Base-by-base conservation (phyloP, 1,140 invertebrate species). In the Pseudomyrmex concolor region DNA sequence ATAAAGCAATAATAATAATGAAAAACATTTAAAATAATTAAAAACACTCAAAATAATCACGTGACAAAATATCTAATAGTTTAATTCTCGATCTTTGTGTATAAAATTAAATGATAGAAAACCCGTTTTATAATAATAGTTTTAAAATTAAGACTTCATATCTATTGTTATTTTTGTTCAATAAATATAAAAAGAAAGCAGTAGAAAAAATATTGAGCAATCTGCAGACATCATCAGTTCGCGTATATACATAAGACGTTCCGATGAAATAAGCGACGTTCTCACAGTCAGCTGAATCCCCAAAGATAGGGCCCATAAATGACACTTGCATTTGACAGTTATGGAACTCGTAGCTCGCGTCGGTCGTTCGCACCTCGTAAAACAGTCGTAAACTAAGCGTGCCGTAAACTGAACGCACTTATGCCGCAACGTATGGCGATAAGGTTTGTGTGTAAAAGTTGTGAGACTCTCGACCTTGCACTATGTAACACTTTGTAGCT, bases 281-380 rank as follows among this genome's bases (percentile, higher is more conserved):
- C 25, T 77, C 15, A 87, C 82, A 76, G 84, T 81, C 89, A 90
- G 89, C 87, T 90, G 90, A 89, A 83, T 86, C 83, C 84, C 86
- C 84, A 89, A 91, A 91, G 89, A 91, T 90, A 83, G 54, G 87
- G 84, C 88, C 90, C 90, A 85, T 92, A 91, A 93, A 93, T 83
- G 91, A 88, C 90, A 89, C 90, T 93, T 88, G 89, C 88, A 92
- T 91, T 91, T 93, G 92, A 94, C 90, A 93, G 87, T 93, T 94
- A 94, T 93, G 91, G 92, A 92, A 90, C 88, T 84, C 85, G 83
- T 83, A 88, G 89, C 93, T 93, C 92, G 93, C 92, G 90, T 89
- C 90, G 88, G 90, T 87, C 88, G 90, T 91, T 92, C 87, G 89
- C 93, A 90, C 91, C 88, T 88, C 92, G 89, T 93, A 91, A 92